Base-by-base conservation (phyloP, 2,797 vertebrate genomes). In the Phataginus tricuspis region DNA sequence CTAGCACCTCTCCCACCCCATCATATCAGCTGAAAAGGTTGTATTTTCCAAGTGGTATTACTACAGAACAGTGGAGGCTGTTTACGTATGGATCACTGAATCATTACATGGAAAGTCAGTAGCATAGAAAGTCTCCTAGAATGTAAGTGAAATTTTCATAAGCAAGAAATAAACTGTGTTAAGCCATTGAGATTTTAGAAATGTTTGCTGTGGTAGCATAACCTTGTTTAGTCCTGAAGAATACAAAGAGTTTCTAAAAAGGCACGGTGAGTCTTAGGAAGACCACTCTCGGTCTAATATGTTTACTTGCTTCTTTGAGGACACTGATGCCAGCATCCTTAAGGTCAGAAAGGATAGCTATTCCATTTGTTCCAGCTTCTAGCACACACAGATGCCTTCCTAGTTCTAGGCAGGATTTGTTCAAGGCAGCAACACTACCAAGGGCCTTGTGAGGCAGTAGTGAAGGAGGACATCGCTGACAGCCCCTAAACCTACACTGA, bases 401-500 rank as follows among this genome's bases (percentile, higher is more conserved):
- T 37, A 80, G 53, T 89, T 64, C 25, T 85, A 80, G n/a, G 83
- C 8, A 42, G 37, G 14, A 90, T 66, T 15, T 80, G 14, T 74
- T 74, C 31, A 75, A 84, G 57, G 64, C 5, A 92, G 37, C 49
- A 95, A 45, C 39, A 63, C 49, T 55, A 69, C 42, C 45, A 37
- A 91, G n/a, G 31, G 27, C 13, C 90, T 80, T 59, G 55, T 59
- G 75, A 96, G 83, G 66, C 31, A 85, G 19, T 55, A 51, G 69
- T 85, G 25, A 88, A n/a, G 59, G 72, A 86, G 91, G 37, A 27
- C 89, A 87, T 42, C 78, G 55, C 92, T 95, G 87, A 86, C 57
- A 69, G 86, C 49, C 64, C 66, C 37, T 91, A 88, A 96, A 97
- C 80, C 34, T 86, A 96, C 85, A 74, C 4, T 39, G 84, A 95